phyloP scores from a whole-genome alignment of 2,113 vertebrate genomes.

The Corydoras sp. region DNA sequence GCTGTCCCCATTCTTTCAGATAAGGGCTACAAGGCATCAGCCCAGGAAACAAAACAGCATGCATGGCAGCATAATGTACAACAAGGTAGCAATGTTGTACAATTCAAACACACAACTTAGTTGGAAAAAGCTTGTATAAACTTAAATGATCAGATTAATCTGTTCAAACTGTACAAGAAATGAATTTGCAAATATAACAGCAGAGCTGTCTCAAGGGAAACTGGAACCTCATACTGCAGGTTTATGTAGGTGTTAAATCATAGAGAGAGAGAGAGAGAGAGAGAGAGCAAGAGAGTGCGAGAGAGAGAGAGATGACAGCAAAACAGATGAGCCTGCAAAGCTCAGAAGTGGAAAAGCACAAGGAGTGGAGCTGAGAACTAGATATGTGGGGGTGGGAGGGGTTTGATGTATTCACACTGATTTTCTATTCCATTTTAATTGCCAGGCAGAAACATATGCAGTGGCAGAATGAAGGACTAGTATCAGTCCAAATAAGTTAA shows the following conservation, averaged over 20 bases:
- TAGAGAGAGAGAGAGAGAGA: background rate
- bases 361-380: slow-evolving; percentile 1
- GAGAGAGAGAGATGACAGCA: slow-evolving; percentile 18
- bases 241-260: too few relatives aligned
- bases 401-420: slow-evolving; percentile 32
- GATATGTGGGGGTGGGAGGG: background rate
- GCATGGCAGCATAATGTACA: background rate
- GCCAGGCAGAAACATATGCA: slow-evolving; percentile 22
- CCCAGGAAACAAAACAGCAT: background rate
- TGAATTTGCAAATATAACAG: background rate
- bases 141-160: background rate
- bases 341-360: background rate
- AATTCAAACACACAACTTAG: background rate
- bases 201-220: background rate
- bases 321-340: slow-evolving; percentile 9
- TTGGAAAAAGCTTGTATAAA: background rate
- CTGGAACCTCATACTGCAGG: too few relatives aligned
- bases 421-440: slow-evolving; percentile 46
- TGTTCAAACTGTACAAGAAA: background rate
- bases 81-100: too few relatives aligned
- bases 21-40: slow-evolving; percentile 9
- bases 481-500: background rate
- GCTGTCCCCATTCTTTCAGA: slow-evolving; percentile 14
- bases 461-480: slow-evolving; percentile 24
- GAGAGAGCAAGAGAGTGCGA: too few relatives aligned